Base-by-base conservation (phyloP, 2,888 invertebrate species). In the Oasisia sp. region DNA sequence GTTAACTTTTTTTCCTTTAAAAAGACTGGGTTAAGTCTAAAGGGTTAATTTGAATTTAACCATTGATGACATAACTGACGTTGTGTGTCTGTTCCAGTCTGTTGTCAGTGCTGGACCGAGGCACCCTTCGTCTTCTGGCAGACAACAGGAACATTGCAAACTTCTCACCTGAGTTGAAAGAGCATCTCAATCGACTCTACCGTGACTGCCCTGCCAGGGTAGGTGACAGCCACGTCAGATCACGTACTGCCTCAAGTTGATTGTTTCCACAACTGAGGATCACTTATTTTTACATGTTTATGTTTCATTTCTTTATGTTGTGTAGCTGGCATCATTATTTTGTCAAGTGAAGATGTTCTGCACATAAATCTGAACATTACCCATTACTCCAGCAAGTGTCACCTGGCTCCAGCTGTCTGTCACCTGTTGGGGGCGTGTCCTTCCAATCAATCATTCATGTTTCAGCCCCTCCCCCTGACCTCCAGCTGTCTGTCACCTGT, bases 381-480 rank as follows among this genome's bases (percentile, higher is more conserved):
- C 14, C 14, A 50, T 50, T 50, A 50, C 50, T 50, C 9, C 50
- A 50, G 12, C 50, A 12, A 14, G 12, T 50, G 9, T 50, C 50
- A 50, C 14, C 14, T 9, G 38, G 38, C 93, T 38, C 94, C 95
- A 9, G 94, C 97, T 0, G 97, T 97, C 91, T 97, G 97, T 14
- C 38, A 38, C 38, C 38, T 4, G 4, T 38, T 38, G 38, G 38
- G 38, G 98, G 98, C 94, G 98, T 98, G 0, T 98, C 97, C 94
- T 99, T 98, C 95, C 98, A 98, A 95, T 97, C 97, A 1, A 98
- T 99, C 93, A 98, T 38, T 38, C 38, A 38, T 38, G 38, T 38
- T 38, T 38, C 38, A 38, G 4, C 38, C 38, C 38, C 38, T 38
- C 38, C 38, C 38, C 38, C 38, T n/a, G 4, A 38, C 38, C 38